Conservation (phyloP, 2,113 vertebrate species). For the Carlito syrichta region DNA sequence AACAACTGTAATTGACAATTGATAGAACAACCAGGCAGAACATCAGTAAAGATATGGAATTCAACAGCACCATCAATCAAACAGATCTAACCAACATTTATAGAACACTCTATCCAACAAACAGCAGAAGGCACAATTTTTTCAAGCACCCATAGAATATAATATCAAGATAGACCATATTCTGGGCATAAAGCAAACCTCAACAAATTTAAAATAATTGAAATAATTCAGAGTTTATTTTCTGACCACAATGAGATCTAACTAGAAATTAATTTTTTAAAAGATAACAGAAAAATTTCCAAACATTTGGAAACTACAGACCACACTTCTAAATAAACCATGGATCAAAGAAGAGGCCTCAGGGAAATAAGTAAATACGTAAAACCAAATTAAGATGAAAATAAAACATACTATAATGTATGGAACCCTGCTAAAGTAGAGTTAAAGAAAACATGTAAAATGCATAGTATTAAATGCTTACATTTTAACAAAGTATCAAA, state of each 20-base stretch:
- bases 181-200: background rate
- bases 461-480: background rate
- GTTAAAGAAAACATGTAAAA: background rate
- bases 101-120: background rate
- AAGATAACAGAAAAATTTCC: background rate
- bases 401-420: background rate
- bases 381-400: background rate
- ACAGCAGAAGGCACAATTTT: background rate
- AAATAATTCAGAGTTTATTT: background rate
- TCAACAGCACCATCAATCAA: background rate
- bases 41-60: background rate
- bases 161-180: background rate
- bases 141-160: background rate
- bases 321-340: background rate
- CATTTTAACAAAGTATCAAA: background rate
- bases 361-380: background rate
- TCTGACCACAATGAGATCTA: background rate
- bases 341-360: background rate
- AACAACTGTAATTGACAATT: background rate
- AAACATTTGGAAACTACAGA: background rate
- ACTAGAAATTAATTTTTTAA: background rate
- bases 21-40: background rate
- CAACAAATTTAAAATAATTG: background rate
- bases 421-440: background rate
- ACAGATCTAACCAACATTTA: background rate